Evolutionary conservation across 1,140 invertebrate species (phyloP).

Genomic region (Homalodisca vitripennis): DNA sequence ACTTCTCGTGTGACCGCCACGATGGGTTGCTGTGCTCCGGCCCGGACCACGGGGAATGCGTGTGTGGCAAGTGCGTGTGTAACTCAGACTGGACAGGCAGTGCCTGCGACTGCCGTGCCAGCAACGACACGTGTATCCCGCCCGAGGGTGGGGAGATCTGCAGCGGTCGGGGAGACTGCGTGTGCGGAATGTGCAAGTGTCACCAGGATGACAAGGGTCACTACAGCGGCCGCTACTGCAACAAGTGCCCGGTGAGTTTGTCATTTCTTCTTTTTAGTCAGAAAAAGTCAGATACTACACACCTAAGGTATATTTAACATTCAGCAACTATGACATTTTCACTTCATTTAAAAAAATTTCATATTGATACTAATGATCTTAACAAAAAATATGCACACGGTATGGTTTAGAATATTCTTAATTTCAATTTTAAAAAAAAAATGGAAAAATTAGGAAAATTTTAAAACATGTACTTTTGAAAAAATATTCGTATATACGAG

Average conservation of each 20-base stretch:
- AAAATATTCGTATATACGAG: no score
- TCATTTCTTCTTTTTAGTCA: no score
- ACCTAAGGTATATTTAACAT: no score
- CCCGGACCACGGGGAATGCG: slow-evolving; percentile 67
- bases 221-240: slow-evolving; percentile 86
- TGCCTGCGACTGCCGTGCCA: slow-evolving; percentile 71
- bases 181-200: slow-evolving; percentile 89
- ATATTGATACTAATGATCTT: no score
- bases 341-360: no score
- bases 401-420: no score
- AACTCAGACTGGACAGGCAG: slow-evolving; percentile 72
- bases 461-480: no score
- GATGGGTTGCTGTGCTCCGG: slow-evolving; percentile 79
- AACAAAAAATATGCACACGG: no score
- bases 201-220: slow-evolving; percentile 57
- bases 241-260: slow-evolving; percentile 81
- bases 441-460: no score
- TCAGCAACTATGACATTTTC: no score
- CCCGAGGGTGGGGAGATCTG: slow-evolving; percentile 68
- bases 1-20: slow-evolving; percentile 87
- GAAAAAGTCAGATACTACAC: no score
- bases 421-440: no score
- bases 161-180: slow-evolving; percentile 80
- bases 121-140: slow-evolving; percentile 73
- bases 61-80: slow-evolving; percentile 74